Conservation (phyloP, 2,888 invertebrate genomes). For the Zygaena filipendulae region DNA sequence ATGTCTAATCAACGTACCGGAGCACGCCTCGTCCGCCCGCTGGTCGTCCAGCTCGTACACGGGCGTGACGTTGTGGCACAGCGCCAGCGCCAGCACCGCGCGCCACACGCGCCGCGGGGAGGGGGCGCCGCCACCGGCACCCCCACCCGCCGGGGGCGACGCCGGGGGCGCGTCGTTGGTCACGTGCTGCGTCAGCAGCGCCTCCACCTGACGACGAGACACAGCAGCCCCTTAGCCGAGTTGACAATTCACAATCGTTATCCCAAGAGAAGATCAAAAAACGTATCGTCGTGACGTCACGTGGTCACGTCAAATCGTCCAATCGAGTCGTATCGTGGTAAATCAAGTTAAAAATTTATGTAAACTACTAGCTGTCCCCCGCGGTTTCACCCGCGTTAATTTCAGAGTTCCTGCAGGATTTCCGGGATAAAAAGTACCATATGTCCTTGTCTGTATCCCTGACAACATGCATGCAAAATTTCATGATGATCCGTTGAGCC, state of each 20-base stretch:
- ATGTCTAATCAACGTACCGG: constrained; percentile 24
- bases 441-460: no score
- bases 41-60: constrained; percentile 76
- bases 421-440: no score
- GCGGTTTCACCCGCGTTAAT: no score
- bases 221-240: no score
- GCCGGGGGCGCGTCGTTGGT: constrained; percentile 45
- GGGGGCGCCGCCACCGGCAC: constrained; percentile 20
- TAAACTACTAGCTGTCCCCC: no score
- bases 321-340: not conserved
- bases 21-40: constrained; percentile 39
- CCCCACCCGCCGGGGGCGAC: constrained; percentile 65
- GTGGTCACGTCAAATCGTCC: no score
- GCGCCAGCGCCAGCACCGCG: constrained; percentile 91
- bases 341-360: not conserved
- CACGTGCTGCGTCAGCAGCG: constrained; percentile 49
- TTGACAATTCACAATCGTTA: no score
- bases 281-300: no score
- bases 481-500: no score
- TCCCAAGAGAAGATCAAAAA: no score
- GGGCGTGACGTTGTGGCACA: constrained; percentile 99
- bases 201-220: constrained; percentile 46
- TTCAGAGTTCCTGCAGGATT: no score
- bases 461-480: no score
- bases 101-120: constrained; percentile 78